phyloP scores from a whole-genome alignment of 2,888 invertebrate species.

The Sinodicranocentrus sp. region DNA sequence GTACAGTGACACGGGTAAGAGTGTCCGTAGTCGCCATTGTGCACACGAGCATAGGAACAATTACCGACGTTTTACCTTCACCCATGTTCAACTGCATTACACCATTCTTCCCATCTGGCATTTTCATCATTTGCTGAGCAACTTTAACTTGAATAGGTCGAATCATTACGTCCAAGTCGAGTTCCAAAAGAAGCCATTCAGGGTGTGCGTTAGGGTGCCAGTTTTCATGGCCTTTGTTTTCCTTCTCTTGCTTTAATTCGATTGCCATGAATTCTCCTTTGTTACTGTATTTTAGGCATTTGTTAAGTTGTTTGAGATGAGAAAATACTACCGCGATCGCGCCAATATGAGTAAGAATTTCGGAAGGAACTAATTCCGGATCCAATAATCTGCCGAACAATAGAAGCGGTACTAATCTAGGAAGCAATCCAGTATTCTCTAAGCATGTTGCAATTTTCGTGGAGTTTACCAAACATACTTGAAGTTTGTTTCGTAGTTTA shows the following conservation, averaged over 20 bases:
- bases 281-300: conserved; percentile 10
- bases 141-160: conserved; percentile 68
- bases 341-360: neutral
- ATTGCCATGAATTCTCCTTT: neutral
- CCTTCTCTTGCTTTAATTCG: conserved; percentile 32
- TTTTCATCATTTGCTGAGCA: conserved; percentile 53
- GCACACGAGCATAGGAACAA: conserved; percentile 67
- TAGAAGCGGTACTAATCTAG: too few relatives aligned
- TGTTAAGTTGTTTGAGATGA: conserved; percentile 28
- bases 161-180: conserved; percentile 69
- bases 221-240: conserved; percentile 22
- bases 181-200: conserved; percentile 69
- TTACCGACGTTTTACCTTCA: conserved; percentile 74
- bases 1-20: conserved; percentile 70
- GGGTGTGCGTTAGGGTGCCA: conserved; percentile 59
- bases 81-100: conserved; percentile 74
- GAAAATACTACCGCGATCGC: conserved; percentile 45
- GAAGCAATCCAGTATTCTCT: too few relatives aligned
- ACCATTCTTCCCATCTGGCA: conserved; percentile 37
- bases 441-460: too few relatives aligned
- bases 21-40: conserved; percentile 47
- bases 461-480: too few relatives aligned
- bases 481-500: too few relatives aligned
- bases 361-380: neutral
- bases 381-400: too few relatives aligned